Evolutionary conservation across 2,797 vertebrate species (phyloP).

Genomic region (Cuculus canorus): DNA sequence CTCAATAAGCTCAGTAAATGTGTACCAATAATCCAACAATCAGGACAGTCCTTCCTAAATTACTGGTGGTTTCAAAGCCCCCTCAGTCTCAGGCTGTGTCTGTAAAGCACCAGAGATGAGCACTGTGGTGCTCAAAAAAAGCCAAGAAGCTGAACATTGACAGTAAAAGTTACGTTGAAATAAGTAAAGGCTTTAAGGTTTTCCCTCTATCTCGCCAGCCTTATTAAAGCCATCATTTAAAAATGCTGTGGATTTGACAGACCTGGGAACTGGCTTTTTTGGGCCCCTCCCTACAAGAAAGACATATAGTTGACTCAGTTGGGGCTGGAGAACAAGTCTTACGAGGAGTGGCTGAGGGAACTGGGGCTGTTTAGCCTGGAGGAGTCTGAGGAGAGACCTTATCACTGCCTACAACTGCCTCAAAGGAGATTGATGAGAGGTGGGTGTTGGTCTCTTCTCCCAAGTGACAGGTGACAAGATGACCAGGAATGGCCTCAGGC

Average conservation of each 20-base stretch:
- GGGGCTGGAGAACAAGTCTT: too few relatives aligned
- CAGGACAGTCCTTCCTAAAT: neutral
- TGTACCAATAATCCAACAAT: neutral
- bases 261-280: too few relatives aligned
- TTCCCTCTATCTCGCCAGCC: neutral
- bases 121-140: neutral
- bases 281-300: too few relatives aligned
- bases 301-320: too few relatives aligned
- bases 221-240: neutral
- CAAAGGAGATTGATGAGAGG: too few relatives aligned
- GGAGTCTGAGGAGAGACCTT: too few relatives aligned
- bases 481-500: too few relatives aligned
- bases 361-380: too few relatives aligned
- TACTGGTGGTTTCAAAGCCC: neutral
- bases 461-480: too few relatives aligned
- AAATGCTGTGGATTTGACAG: neutral
- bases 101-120: neutral
- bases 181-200: accelerated
- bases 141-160: neutral
- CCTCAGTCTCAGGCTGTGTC: neutral
- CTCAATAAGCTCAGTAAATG: neutral
- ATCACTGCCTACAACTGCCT: too few relatives aligned
- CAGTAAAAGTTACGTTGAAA: neutral
- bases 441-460: too few relatives aligned
- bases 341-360: too few relatives aligned